Evolutionary conservation across 2,113 vertebrate genomes (phyloP).

Genomic region (Carassius carassius): DNA sequence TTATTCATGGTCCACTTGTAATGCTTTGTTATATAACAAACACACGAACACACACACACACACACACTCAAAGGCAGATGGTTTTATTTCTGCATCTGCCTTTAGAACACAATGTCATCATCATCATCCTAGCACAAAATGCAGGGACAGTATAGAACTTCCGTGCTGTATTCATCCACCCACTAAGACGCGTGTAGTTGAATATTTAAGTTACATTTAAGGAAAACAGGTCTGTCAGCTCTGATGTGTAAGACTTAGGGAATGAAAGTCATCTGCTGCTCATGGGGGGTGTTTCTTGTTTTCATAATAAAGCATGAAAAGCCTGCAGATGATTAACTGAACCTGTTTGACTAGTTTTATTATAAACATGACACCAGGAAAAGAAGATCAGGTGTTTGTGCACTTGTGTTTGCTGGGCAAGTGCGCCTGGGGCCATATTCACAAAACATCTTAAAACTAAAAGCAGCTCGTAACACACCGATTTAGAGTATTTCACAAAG

Average conservation of each 20-base stretch:
- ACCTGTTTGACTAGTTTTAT: constrained; percentile 48
- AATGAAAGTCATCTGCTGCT: background rate
- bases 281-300: background rate
- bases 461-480: too few relatives aligned
- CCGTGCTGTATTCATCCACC: background rate
- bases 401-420: background rate
- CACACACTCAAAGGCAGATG: background rate
- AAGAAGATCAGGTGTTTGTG: background rate
- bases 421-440: background rate
- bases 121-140: background rate
- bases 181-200: constrained; percentile 1
- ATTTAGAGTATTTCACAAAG: too few relatives aligned
- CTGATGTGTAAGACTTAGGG: constrained; percentile 5
- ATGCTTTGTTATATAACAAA: constrained; percentile 33
- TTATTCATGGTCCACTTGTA: background rate
- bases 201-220: background rate
- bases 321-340: background rate
- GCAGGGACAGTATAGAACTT: background rate
- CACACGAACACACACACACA: constrained; percentile 25
- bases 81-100: constrained; percentile 1
- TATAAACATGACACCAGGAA: constrained; percentile 22
- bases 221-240: constrained; percentile 47
- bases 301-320: constrained; percentile 21
- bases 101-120: constrained; percentile 9
- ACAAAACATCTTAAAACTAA: background rate